A percentile compares a stretch with the other conserved stretches of the same genome.
Conservation (phyloP, 2,888 invertebrate species). For the Erebia epiphron region DNA sequence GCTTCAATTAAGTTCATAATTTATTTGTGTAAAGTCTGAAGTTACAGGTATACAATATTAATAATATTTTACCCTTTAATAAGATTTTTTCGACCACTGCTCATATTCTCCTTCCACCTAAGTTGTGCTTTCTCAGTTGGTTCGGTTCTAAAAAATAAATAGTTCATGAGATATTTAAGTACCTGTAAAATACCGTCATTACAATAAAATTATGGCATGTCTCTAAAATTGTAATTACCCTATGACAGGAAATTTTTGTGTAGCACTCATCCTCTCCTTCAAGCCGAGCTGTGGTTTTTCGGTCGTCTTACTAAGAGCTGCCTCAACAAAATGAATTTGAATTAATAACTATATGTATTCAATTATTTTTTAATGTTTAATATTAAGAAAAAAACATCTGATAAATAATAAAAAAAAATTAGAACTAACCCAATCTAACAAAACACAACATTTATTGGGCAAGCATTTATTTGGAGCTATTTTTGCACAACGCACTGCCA, state of each 20-base stretch:
- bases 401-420: constrained; percentile 18
- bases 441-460: constrained; percentile 54
- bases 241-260: constrained; percentile 40
- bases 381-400: background rate
- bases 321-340: constrained; percentile 40
- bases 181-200: background rate
- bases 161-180: background rate
- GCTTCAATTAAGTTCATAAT: too few species aligned
- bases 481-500: constrained; percentile 72
- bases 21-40: too few species aligned
- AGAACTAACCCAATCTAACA: constrained; percentile 63
- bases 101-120: background rate
- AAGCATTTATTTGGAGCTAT: constrained; percentile 53
- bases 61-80: constrained; percentile 49
- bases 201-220: too few species aligned
- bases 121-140: background rate
- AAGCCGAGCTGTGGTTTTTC: constrained; percentile 58
- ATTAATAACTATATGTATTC: too few species aligned
- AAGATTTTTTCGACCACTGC: background rate
- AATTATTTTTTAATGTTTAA: constrained; percentile 1
- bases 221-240: constrained; percentile 46
- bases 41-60: too few species aligned
- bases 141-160: background rate
- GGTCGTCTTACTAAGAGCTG: constrained; percentile 60
- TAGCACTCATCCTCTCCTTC: constrained; percentile 50